These are phyloP conservation scores for Theodoxus fluviatilis DNA, from an alignment of 2,888 invertebrate genomes.

Conservation along the genomic window DNA sequence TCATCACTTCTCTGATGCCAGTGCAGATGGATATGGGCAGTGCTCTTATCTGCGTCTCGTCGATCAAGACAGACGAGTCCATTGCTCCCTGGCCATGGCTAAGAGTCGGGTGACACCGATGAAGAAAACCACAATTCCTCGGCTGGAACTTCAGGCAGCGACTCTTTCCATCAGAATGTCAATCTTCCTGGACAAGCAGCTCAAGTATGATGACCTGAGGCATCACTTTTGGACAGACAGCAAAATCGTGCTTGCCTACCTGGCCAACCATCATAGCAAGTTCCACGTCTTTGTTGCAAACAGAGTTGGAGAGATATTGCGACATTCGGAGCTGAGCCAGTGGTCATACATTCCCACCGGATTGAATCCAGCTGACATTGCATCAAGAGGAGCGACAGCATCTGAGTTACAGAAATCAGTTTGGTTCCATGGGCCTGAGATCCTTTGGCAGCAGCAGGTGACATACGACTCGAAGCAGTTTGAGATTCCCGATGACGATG, in stretches of 20 bases:
- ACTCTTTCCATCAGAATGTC: constrained; percentile 27
- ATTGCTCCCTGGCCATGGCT: constrained; percentile 29
- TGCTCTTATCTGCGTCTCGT: constrained; percentile 25
- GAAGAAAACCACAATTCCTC: constrained; percentile 28
- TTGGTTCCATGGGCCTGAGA: too few relatives aligned
- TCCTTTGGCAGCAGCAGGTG: too few relatives aligned
- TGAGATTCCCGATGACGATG: too few relatives aligned
- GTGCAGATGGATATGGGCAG: constrained; percentile 17
- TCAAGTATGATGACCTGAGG: constrained; percentile 19
- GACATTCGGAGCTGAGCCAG: too few relatives aligned
- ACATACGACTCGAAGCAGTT: too few relatives aligned
- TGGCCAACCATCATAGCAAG: constrained; percentile 30
- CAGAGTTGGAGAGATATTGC: too few relatives aligned
- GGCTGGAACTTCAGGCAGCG: too few relatives aligned
- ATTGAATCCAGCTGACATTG: too few relatives aligned
- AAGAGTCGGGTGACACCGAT: constrained; percentile 31
- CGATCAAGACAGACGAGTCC: constrained; percentile 20
- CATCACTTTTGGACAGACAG: constrained; percentile 33
- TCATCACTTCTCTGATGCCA: constrained; percentile 33
- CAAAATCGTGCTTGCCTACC: constrained; percentile 32
- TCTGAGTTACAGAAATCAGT: too few relatives aligned
- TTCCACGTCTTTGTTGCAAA: too few relatives aligned
- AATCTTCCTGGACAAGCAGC: constrained; percentile 25
- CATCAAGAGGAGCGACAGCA: too few relatives aligned
- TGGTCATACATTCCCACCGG: too few relatives aligned